These are phyloP conservation scores for Meteorus cinctellus DNA, from an alignment of 2,888 invertebrate species.

Conservation along the genomic window DNA sequence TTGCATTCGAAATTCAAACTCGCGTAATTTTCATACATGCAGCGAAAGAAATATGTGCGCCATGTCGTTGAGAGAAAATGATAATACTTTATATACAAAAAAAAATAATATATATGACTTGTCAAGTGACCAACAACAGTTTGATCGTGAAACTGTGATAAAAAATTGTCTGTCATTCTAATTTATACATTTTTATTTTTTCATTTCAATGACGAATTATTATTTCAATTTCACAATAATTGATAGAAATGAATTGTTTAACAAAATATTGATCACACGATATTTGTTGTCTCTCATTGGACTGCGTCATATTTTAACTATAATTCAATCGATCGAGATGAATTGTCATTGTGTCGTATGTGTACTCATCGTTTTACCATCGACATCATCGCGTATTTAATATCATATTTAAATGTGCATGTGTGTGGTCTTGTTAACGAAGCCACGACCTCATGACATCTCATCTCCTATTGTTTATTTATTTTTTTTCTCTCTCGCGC, in stretches of 20 bases:
- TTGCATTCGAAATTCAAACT: slow-evolving; percentile 67
- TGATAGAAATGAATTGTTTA: not conserved
- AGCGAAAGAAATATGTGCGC: slow-evolving; percentile 53
- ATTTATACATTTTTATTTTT: not conserved
- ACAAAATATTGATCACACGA: not conserved
- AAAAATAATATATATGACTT: not conserved
- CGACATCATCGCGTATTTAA: slow-evolving; percentile 13
- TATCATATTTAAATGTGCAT: slow-evolving; percentile 27
- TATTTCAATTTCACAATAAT: not conserved
- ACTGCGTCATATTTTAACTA: slow-evolving; percentile 28
- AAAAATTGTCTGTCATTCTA: not conserved
- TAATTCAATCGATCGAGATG: slow-evolving; percentile 32
- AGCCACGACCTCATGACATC: slow-evolving; percentile 37
- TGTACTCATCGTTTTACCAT: not conserved
- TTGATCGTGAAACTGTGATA: not conserved
- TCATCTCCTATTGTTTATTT: slow-evolving; percentile 26
- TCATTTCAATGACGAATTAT: not conserved
- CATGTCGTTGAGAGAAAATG: not conserved
- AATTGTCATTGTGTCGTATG: slow-evolving; percentile 5
- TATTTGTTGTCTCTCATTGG: not conserved
- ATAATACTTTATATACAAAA: not conserved
- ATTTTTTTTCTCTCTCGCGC: not conserved
- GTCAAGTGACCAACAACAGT: slow-evolving; percentile 2
- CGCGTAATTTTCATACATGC: slow-evolving; percentile 56
- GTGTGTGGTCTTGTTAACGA: slow-evolving; percentile 35